A percentile compares a stretch with the other conserved stretches of the same genome.
Conservation (phyloP, 2,113 vertebrate species). For the Rhabdornis inornatus region DNA sequence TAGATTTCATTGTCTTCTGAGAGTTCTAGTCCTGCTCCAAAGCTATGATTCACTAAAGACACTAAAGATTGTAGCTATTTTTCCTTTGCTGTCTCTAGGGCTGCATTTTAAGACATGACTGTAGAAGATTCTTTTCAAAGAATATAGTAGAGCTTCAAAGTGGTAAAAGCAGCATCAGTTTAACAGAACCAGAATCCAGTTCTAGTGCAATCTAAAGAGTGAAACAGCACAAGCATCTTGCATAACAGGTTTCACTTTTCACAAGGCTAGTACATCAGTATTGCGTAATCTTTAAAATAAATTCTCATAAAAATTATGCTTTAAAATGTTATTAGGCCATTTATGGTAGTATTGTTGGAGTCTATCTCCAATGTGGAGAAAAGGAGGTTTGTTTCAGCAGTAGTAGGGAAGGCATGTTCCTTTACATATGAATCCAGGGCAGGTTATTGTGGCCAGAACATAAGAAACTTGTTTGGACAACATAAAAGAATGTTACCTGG, state of each 20-base stretch:
- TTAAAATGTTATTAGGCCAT: not conserved
- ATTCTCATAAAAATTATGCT: not conserved
- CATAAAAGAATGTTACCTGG: not conserved
- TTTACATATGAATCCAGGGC: not conserved
- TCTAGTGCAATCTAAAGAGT: not conserved
- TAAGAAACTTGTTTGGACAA: not conserved
- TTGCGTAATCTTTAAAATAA: not conserved
- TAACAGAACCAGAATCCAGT: not conserved
- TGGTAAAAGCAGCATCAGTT: not conserved
- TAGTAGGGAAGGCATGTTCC: not conserved
- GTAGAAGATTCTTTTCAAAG: not conserved
- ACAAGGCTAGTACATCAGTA: not conserved
- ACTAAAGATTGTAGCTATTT: not conserved
- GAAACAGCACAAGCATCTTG: not conserved
- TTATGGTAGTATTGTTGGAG: not conserved
- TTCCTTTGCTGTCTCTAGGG: not conserved
- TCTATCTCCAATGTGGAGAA: not conserved
- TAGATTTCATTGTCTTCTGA: not conserved
- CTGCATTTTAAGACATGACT: not conserved
- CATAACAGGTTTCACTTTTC: not conserved
- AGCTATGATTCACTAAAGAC: not conserved
- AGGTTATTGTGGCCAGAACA: not conserved
- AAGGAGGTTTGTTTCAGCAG: not conserved
- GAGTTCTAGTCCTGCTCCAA: not conserved
- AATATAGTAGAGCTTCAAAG: not conserved